A percentile compares a stretch with the other conserved stretches of the same genome.
phyloP scores from a whole-genome alignment of 2,113 vertebrate genomes.

The Chamaetylas fuelleborni region DNA sequence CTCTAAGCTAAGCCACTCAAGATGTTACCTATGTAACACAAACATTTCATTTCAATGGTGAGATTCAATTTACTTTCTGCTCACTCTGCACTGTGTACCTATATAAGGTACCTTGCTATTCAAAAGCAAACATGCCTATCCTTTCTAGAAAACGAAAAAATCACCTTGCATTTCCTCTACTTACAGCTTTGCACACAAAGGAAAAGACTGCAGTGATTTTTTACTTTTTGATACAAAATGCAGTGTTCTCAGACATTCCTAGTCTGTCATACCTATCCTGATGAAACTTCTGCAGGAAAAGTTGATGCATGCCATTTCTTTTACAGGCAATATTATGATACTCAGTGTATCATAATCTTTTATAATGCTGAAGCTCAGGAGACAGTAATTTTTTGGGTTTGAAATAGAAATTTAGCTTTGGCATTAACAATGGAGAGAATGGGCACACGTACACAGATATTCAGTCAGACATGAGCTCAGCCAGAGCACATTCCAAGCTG shows the following conservation, averaged over 20 bases:
- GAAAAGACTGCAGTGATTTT: background rate
- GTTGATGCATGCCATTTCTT: background rate
- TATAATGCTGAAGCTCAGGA: background rate
- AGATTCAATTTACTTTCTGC: background rate
- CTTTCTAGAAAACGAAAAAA: background rate
- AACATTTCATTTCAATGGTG: background rate
- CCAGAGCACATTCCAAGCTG: constrained; percentile 11
- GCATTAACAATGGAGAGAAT: constrained; percentile 3
- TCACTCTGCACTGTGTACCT: background rate
- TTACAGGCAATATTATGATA: background rate
- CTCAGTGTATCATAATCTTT: background rate
- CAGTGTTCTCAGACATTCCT: background rate
- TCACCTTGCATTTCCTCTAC: background rate
- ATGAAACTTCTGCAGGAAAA: constrained; percentile 4
- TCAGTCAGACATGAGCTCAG: constrained; percentile 64
- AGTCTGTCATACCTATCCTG: background rate
- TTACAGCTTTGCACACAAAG: background rate
- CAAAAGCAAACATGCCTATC: background rate
- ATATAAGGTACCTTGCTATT: background rate
- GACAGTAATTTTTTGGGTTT: background rate
- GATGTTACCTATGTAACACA: background rate
- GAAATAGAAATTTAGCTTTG: constrained; percentile 30
- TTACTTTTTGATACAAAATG: background rate
- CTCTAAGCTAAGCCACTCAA: constrained; percentile 21
- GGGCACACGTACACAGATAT: constrained; percentile 13